Percentiles rank a stretch among this genome's conserved stretches.
phyloP scores from a whole-genome alignment of 2,113 vertebrate species.

The Colius striatus region DNA sequence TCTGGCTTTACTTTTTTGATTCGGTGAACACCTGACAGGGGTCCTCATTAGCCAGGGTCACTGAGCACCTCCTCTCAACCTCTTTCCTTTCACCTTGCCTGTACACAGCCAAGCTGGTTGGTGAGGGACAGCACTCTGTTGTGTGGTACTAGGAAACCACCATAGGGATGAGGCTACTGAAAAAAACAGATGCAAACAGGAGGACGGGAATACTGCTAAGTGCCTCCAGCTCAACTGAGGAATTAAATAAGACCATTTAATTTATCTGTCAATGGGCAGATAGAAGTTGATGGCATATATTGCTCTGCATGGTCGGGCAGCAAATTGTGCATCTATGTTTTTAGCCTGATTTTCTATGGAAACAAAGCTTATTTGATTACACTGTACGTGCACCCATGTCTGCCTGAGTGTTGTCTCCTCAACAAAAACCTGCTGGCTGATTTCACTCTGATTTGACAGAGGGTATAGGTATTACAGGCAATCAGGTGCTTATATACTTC shows the following conservation, averaged over 20 bases:
- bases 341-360: conserved; percentile 55
- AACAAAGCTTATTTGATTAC: conserved; percentile 53
- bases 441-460: conserved; percentile 28
- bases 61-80: background rate
- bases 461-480: background rate
- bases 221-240: background rate
- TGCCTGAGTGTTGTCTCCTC: background rate
- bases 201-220: background rate
- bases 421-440: background rate
- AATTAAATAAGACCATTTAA: conserved; percentile 48
- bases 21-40: background rate
- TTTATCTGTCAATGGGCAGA: conserved; percentile 57
- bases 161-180: background rate
- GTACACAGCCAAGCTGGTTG: rapidly evolving
- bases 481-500: background rate
- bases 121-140: background rate
- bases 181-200: background rate
- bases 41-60: background rate
- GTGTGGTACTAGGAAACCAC: background rate
- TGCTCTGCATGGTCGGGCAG: conserved; percentile 7
- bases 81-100: background rate
- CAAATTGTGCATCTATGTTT: conserved; percentile 63
- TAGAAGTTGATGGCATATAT: conserved; percentile 41
- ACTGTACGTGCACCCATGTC: background rate
- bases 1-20: background rate